phyloP scores from a whole-genome alignment of 2,113 vertebrate genomes.

The Centropus unirufus region DNA sequence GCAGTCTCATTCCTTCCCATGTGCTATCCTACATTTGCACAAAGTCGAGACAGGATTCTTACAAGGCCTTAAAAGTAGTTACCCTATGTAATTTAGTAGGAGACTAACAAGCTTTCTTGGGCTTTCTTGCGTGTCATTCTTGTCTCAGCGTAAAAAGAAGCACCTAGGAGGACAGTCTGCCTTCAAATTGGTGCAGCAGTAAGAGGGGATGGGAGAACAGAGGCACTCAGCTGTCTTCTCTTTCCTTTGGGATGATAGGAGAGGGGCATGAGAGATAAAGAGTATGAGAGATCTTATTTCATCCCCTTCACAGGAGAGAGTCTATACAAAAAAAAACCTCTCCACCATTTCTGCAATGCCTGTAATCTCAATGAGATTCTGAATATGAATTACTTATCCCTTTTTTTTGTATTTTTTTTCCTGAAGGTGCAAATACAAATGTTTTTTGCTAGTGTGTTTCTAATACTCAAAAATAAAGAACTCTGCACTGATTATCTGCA shows the following conservation, averaged over 20 bases:
- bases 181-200: neutral
- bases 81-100: neutral
- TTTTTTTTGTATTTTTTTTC: neutral
- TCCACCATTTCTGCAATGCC: neutral
- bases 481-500: conserved; percentile 1
- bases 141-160: neutral
- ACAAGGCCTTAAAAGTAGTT: neutral
- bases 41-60: neutral
- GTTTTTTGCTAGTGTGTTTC: conserved; percentile 5
- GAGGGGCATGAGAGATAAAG: neutral
- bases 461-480: neutral
- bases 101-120: neutral
- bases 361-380: neutral
- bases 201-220: neutral
- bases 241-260: neutral
- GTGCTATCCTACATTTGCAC: neutral
- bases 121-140: neutral
- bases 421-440: neutral
- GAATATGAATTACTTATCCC: neutral
- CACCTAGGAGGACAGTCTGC: neutral
- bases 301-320: neutral
- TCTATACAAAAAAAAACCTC: neutral
- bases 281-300: neutral
- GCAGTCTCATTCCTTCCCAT: neutral
- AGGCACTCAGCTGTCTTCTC: neutral